Evolutionary conservation across 2,888 invertebrate species (phyloP).

Genomic region (Gerris lacustris): DNA sequence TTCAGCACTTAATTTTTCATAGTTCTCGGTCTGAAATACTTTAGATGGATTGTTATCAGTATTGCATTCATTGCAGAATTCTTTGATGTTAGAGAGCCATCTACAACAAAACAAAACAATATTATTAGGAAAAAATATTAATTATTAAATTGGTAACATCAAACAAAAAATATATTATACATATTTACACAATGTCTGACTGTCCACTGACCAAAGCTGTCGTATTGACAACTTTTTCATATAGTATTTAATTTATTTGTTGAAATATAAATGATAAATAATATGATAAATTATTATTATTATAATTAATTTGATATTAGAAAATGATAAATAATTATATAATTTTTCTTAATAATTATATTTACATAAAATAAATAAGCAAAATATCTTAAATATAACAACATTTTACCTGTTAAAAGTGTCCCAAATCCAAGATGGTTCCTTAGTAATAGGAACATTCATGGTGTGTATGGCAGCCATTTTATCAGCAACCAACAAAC

Average conservation of each 20-base stretch:
- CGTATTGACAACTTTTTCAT: no score
- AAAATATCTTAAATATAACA: not conserved
- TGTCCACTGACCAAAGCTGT: no score
- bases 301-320: no score
- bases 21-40: not conserved
- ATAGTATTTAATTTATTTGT: no score
- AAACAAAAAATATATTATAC: no score
- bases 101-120: slow-evolving; percentile 18
- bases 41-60: not conserved
- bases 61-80: not conserved
- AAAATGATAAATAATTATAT: no score
- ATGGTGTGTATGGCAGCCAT: slow-evolving; percentile 87
- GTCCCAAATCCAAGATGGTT: slow-evolving; percentile 89
- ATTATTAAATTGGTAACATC: not conserved
- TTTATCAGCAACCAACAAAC: slow-evolving; percentile 77
- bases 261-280: no score
- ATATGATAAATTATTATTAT: no score
- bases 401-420: slow-evolving; percentile 61
- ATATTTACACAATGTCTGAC: no score
- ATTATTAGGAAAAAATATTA: not conserved
- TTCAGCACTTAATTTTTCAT: slow-evolving; percentile 48
- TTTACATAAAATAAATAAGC: not conserved
- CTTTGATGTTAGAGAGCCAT: slow-evolving; percentile 29
- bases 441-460: slow-evolving; percentile 90
- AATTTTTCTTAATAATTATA: no score